A percentile compares a stretch with the other conserved stretches of the same genome.
Conservation (phyloP, 2,797 vertebrate species). For the Labroides dimidiatus region DNA sequence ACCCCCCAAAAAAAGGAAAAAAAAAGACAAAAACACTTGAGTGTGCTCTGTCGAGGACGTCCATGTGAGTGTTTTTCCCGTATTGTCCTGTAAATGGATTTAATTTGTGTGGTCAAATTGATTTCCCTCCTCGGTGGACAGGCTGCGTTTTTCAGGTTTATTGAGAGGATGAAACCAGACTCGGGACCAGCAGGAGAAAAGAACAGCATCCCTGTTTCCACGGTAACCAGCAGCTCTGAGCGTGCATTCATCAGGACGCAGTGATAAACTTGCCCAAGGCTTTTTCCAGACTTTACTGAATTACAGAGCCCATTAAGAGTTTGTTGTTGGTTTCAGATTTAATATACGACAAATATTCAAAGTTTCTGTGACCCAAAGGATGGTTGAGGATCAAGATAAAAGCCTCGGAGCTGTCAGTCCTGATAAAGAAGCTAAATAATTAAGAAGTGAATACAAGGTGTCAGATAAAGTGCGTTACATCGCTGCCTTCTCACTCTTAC, state of each 20-base stretch:
- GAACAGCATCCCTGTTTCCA: conserved; percentile 52
- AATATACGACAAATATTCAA: conserved; percentile 31
- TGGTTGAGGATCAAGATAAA: conserved; percentile 30
- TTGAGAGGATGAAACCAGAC: conserved; percentile 4
- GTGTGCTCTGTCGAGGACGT: too few relatives aligned
- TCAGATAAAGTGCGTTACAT: background rate
- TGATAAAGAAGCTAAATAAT: conserved; percentile 36
- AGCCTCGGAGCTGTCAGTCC: background rate
- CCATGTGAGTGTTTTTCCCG: background rate
- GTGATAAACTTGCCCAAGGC: conserved; percentile 38
- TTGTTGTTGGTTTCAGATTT: conserved; percentile 24
- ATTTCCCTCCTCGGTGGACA: conserved; percentile 2
- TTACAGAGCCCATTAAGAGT: conserved; percentile 42
- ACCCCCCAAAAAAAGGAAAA: too few relatives aligned
- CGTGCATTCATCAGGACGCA: conserved; percentile 23
- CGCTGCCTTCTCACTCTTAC: conserved; percentile 2
- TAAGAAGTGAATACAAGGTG: background rate
- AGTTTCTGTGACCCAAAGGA: conserved; percentile 13
- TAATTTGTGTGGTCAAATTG: background rate
- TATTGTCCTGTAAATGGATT: background rate
- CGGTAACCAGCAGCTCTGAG: conserved; percentile 46
- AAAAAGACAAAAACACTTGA: too few relatives aligned
- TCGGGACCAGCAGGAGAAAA: conserved; percentile 3
- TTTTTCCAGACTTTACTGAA: conserved; percentile 55
- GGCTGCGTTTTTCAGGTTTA: background rate